Percentiles rank a stretch among this genome's conserved stretches.
Evolutionary conservation across 2,113 vertebrate species (phyloP).

Genomic region (Gopherus flavomarginatus): DNA sequence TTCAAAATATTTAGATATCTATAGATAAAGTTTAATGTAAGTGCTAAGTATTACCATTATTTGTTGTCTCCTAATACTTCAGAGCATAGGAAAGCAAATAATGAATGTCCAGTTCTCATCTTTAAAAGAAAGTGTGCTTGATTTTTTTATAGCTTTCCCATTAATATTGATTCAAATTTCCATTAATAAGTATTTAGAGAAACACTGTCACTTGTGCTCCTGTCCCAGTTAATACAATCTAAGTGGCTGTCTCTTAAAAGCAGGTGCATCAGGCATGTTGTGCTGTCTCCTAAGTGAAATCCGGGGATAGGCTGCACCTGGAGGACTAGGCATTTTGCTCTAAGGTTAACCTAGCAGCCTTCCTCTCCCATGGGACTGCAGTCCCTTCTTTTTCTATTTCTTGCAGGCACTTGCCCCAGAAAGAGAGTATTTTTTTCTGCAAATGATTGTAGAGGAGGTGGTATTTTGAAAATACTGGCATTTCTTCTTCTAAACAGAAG

Average conservation of each 20-base stretch:
- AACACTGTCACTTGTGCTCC: not conserved
- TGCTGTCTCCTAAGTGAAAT: not conserved
- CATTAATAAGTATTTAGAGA: not conserved
- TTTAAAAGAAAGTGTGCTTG: not conserved
- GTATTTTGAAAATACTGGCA: not conserved
- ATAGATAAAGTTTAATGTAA: not conserved
- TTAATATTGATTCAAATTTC: not conserved
- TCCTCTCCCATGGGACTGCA: not conserved
- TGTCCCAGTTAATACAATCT: fast-evolving
- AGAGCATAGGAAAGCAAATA: not conserved
- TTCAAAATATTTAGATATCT: not conserved
- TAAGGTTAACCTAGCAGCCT: not conserved
- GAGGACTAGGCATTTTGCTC: not conserved
- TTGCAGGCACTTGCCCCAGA: not conserved
- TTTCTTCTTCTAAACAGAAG: not conserved
- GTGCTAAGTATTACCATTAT: not conserved
- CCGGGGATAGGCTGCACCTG: fast-evolving
- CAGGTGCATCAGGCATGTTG: fast-evolving
- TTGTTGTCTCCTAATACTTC: not conserved
- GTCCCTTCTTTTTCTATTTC: not conserved
- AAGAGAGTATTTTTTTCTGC: not conserved
- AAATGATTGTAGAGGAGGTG: not conserved
- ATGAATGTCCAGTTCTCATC: not conserved
- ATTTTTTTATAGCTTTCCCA: not conserved
- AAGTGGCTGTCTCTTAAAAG: not conserved